These are phyloP conservation scores for Cheilosia soror DNA, from an alignment of 2,888 invertebrate species.

Conservation along the genomic window DNA sequence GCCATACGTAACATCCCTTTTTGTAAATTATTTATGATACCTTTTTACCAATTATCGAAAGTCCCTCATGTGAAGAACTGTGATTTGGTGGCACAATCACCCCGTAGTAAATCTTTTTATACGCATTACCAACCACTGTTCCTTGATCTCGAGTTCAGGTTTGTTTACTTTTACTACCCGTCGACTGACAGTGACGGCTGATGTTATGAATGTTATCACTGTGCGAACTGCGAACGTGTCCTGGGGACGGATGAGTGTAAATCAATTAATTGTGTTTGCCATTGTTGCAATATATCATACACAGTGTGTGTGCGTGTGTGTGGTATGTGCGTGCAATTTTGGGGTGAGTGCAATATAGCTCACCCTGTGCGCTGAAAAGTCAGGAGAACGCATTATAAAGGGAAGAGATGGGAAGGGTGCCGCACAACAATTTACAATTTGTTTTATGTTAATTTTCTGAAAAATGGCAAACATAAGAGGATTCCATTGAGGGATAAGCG, in stretches of 20 bases:
- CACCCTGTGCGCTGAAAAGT: slow-evolving; percentile 47
- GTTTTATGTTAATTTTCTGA: slow-evolving; percentile 71
- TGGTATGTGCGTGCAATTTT: slow-evolving; percentile 33
- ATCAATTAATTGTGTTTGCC: slow-evolving; percentile 71
- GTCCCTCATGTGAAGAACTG: slow-evolving; percentile 36
- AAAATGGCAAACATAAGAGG: slow-evolving; percentile 65
- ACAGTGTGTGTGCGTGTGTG: not conserved
- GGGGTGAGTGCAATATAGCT: slow-evolving; percentile 58
- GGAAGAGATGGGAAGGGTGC: slow-evolving; percentile 1
- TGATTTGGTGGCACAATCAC: slow-evolving; percentile 36
- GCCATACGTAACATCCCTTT: not conserved
- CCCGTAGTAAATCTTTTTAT: slow-evolving; percentile 53
- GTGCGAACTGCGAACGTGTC: slow-evolving; percentile 37
- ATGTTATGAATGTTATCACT: slow-evolving; percentile 32
- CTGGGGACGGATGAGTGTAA: slow-evolving; percentile 57
- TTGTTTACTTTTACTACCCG: slow-evolving; percentile 48
- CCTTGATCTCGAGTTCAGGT: slow-evolving; percentile 45
- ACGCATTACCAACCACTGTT: slow-evolving; percentile 66
- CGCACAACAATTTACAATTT: slow-evolving; percentile 66
- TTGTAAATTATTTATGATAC: slow-evolving; percentile 55
- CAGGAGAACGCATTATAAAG: slow-evolving; percentile 20
- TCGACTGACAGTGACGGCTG: slow-evolving; percentile 32
- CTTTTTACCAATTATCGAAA: slow-evolving; percentile 46
- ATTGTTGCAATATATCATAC: slow-evolving; percentile 49
- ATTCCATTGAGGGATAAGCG: slow-evolving; percentile 73